Evolutionary conservation across 2,797 vertebrate species (phyloP), one percentile per base, ranked within the genome.

Genomic region (Semaprochilodus insignis): DNA sequence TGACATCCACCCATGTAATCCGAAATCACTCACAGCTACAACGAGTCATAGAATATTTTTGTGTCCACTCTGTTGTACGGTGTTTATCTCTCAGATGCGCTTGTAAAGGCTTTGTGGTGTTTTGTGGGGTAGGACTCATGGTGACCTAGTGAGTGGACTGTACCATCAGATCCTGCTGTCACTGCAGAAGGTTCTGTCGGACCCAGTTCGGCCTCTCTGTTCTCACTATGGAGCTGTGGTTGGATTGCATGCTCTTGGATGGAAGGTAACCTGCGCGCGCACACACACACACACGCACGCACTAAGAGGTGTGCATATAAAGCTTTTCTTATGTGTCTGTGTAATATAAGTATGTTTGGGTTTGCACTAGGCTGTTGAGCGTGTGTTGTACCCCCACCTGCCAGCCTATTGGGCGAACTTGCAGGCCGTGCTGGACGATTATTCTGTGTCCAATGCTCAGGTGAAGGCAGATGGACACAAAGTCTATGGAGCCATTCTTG

Each of bases 401-500:
- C 95, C 96, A 31, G 96, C 97, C 0, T 98, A 98, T 88, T 98
- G 97, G 97, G 93, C 97, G 6, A 97, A 97, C 89, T 92, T 99
- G 0, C 97, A 98, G 88, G 96, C 97, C 0, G 97, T 99, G 75
- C 88, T 98, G 74, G 97, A 98, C 0, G 97, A 98, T 74, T 96
- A 97, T 81, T 98, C 97, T 0, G 97, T 98, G 0, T 98, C 97
- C 75, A 99, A 98, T 0, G 97, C 97, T 0, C 97, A 99, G 91
- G 97, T 98, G 77, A 99, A 99, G 83, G 97, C 97, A 0, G 97
- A 98, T 0, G 97, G 97, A 4, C 97, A 98, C 90, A 99, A 98
- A 54, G 97, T 99, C 27, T 98, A 98, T 0, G 97, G 97, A 14
- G 97, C 97, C 87, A 97, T 99, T 81, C 86, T 98, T 95, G 97